Conservation (phyloP, 2,113 vertebrate genomes). For the Atractosteus spatula region DNA sequence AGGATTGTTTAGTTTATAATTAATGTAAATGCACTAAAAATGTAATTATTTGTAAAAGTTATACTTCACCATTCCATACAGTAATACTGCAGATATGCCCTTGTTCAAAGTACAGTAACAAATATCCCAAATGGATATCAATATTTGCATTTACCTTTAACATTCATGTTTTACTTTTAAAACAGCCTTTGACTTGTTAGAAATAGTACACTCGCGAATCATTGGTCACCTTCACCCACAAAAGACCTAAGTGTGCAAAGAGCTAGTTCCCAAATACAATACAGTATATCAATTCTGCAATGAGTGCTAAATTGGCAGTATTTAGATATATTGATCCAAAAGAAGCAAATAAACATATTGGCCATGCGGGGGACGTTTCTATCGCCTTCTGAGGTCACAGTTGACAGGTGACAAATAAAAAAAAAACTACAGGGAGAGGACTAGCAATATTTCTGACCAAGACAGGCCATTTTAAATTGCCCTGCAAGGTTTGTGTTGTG, state of each 20-base stretch:
- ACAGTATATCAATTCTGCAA: not conserved
- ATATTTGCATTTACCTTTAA: conserved; percentile 1
- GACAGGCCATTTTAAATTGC: not conserved
- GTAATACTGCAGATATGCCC: too few species aligned
- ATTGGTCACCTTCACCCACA: conserved; percentile 33
- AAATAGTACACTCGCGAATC: conserved; percentile 10
- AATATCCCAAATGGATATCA: conserved; percentile 13
- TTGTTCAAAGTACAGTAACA: not conserved
- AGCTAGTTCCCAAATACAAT: conserved; percentile 21
- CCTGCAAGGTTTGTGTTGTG: conserved; percentile 17
- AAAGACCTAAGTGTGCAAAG: conserved; percentile 15
- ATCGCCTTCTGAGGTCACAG: conserved; percentile 7
- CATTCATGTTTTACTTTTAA: conserved; percentile 32
- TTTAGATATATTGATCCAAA: conserved; percentile 23
- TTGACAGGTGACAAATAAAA: conserved; percentile 19
- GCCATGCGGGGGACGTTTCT: conserved; percentile 5
- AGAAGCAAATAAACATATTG: conserved; percentile 33
- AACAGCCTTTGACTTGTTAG: conserved; percentile 32
- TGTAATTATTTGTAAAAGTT: too few species aligned
- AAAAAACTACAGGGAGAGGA: not conserved
- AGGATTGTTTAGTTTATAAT: too few species aligned
- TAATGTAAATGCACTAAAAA: too few species aligned
- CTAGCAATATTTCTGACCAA: not conserved
- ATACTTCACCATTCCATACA: too few species aligned
- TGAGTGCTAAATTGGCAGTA: conserved; percentile 31